Evolutionary conservation across 2,888 invertebrate species (phyloP).

Genomic region (Drosophila ezoana): DNA sequence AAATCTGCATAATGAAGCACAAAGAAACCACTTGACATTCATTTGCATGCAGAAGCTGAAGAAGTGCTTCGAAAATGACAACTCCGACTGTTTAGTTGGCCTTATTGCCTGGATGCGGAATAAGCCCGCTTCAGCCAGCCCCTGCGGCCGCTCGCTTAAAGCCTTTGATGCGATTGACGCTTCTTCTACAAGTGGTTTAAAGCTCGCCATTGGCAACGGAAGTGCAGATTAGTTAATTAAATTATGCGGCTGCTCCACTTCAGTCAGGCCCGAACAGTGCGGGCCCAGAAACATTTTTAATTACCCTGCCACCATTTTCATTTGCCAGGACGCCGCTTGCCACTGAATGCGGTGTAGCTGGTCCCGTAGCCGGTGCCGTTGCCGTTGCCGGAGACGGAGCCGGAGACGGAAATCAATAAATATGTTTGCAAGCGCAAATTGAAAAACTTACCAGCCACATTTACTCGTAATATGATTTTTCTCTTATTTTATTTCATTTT

Average conservation of each 20-base stretch:
- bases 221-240: conserved; percentile 62
- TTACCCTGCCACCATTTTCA: conserved; percentile 34
- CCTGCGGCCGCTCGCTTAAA: not conserved
- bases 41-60: conserved; percentile 43
- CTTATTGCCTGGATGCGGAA: conserved; percentile 13
- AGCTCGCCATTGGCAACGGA: conserved; percentile 40
- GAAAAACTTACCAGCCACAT: conserved; percentile 68
- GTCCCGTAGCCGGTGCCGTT: not conserved
- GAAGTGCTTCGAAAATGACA: not conserved
- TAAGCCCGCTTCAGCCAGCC: conserved; percentile 3
- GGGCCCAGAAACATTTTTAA: conserved; percentile 55
- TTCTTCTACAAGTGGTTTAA: conserved; percentile 28
- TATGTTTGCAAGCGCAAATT: conserved; percentile 73
- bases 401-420: conserved; percentile 73
- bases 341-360: not conserved
- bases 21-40: conserved; percentile 27
- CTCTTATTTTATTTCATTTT: conserved; percentile 19
- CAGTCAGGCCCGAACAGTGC: not conserved
- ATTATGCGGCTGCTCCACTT: conserved; percentile 44
- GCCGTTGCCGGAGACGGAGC: conserved; percentile 4
- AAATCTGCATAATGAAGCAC: conserved; percentile 46
- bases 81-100: conserved; percentile 3
- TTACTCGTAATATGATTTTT: conserved; percentile 55
- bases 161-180: conserved; percentile 34
- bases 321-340: conserved; percentile 8